These are phyloP conservation scores for Paratrypauchen microcephalus DNA, from an alignment of 2,797 vertebrate genomes.

Conservation along the genomic window DNA sequence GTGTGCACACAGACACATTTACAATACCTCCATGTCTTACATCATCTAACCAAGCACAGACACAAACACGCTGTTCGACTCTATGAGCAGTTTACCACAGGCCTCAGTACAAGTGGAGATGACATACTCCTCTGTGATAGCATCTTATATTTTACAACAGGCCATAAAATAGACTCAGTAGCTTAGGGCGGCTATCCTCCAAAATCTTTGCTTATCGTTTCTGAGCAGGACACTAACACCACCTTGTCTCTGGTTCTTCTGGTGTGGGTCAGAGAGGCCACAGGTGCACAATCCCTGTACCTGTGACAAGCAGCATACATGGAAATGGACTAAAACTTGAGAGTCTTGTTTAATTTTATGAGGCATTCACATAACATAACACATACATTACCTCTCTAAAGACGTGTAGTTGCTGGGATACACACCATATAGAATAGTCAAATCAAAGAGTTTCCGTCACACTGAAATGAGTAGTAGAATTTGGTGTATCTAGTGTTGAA, in stretches of 20 bases:
- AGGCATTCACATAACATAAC: no score
- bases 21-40: neutral
- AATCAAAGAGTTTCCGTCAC: neutral
- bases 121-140: no score
- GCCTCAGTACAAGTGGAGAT: neutral
- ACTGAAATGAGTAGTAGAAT: neutral
- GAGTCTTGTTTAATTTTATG: no score
- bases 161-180: neutral
- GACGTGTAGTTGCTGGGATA: neutral
- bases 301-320: no score
- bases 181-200: neutral
- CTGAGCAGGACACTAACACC: neutral
- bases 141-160: neutral
- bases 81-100: neutral
- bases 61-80: neutral
- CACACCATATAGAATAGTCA: neutral
- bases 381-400: no score
- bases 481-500: neutral
- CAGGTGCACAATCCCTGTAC: no score
- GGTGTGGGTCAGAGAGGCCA: neutral
- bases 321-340: no score
- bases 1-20: slow-evolving; percentile 8
- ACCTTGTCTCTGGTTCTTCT: neutral
- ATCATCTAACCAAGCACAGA: neutral
- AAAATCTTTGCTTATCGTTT: neutral